Base-by-base conservation (phyloP, 1,140 invertebrate genomes). In the Penaeus indicus region DNA sequence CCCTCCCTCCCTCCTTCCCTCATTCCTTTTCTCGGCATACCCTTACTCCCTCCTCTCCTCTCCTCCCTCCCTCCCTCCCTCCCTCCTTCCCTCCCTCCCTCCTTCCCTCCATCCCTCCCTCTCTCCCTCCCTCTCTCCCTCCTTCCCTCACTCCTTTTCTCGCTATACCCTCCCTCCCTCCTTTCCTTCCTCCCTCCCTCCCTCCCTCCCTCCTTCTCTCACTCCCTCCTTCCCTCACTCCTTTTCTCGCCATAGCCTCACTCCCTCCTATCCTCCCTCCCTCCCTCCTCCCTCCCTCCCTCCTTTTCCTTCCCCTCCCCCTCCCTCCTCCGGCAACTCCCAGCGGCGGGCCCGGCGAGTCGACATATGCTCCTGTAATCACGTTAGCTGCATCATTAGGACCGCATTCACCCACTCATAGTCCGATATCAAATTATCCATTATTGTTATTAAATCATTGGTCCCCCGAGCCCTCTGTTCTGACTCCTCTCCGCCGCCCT, bases 371-470 rank as follows among this genome's bases (percentile, higher is more conserved):
- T 82, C 60, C 63, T 5, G 63, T 82, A 82, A 82, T 82, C 80
- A 63, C 32, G 80, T 82, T 82, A 82, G n/a, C 38, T 62, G 80
- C 80, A 38, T 82, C 80, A 82, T 82, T 62, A 82, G 80, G 22
- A 60, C 61, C 60, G 19, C 80, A 82, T 82, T 82, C 80, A 82
- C 80, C 61, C 61, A 54, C 60, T 82, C 80, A 64, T 82, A 61
- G 61, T 18, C 61, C 25, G 38, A 82, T 82, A 82, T 82, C 80
- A 82, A 82, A 64, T 82, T 82, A 82, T 82, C 42, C 32, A 82
- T 82, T 82, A 82, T 63, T 82, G 80, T 82, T 82, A 82, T 82
- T 82, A 82, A 82, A 82, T 82, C 80, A 82, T 82, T 38, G 80
- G 80, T 82, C 80, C 80, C 80, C 16, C 13, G 80, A 62, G 80